Conservation (phyloP, 1,140 invertebrate species). For the Mizuhopecten yessoensis region DNA sequence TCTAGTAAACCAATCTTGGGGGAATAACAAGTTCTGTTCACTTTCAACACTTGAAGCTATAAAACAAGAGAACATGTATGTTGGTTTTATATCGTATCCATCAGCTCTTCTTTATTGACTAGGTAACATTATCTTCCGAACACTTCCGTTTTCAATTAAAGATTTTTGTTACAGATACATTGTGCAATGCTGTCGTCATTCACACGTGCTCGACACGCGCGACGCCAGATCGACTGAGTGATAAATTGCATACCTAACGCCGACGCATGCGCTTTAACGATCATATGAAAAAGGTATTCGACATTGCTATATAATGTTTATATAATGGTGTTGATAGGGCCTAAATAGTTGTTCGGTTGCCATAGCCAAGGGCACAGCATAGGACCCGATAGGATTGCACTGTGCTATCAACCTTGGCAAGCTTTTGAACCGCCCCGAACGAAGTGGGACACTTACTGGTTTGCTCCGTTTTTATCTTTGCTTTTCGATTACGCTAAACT, state of each 20-base stretch:
- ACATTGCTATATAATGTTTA: too few species aligned
- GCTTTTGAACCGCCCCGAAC: too few species aligned
- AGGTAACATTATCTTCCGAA: neutral
- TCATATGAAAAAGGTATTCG: too few species aligned
- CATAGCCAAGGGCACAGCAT: too few species aligned
- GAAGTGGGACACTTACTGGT: too few species aligned
- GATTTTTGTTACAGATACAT: neutral
- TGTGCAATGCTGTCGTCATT: slow-evolving; percentile 11
- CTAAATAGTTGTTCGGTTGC: too few species aligned
- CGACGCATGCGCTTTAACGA: neutral
- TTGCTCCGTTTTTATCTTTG: too few species aligned
- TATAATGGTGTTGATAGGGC: too few species aligned
- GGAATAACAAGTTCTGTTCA: neutral
- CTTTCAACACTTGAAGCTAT: neutral
- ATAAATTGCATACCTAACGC: neutral
- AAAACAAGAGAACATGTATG: neutral
- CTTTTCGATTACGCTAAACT: too few species aligned
- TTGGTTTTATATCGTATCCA: neutral
- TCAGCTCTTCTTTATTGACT: neutral
- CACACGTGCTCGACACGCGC: slow-evolving; percentile 20
- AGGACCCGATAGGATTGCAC: too few species aligned
- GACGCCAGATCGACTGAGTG: neutral
- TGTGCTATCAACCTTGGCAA: too few species aligned
- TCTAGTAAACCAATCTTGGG: neutral
- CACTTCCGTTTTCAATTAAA: slow-evolving; percentile 27